Evolutionary conservation across 2,888 invertebrate species (phyloP).

Genomic region (Nephrotoma appendiculata): DNA sequence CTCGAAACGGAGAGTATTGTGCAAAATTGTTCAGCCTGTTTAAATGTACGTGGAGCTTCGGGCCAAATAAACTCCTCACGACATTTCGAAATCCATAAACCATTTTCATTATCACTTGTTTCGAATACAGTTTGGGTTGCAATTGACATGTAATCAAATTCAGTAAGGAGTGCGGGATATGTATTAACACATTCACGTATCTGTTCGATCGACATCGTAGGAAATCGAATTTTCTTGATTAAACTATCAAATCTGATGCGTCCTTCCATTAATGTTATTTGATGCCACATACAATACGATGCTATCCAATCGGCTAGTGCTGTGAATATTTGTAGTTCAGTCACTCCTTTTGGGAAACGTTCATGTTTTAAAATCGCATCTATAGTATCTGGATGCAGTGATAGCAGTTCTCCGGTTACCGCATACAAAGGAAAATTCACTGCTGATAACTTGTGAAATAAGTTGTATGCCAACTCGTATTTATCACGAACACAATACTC

Average conservation of each 20-base stretch:
- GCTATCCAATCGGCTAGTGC: neutral
- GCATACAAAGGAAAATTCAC: too few relatives aligned
- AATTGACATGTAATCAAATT: neutral
- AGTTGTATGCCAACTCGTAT: neutral
- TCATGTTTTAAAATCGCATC: neutral
- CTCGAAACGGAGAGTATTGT: neutral
- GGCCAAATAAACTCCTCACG: neutral
- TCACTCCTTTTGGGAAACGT: neutral
- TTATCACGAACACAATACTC: neutral
- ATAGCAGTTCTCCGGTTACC: too few relatives aligned
- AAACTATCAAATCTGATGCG: neutral
- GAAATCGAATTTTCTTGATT: neutral
- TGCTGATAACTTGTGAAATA: neutral
- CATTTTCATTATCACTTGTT: neutral
- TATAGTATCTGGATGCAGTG: neutral
- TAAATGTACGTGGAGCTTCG: too few relatives aligned
- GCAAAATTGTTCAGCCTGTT: neutral
- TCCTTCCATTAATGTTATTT: neutral
- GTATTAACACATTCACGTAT: neutral
- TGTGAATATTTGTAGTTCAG: neutral
- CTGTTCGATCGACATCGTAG: neutral
- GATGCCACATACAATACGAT: neutral
- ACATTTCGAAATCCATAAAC: neutral
- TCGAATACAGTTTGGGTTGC: neutral
- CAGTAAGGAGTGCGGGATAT: neutral